phyloP scores from a whole-genome alignment of 2,797 vertebrate species.

The Crax fasciolata region DNA sequence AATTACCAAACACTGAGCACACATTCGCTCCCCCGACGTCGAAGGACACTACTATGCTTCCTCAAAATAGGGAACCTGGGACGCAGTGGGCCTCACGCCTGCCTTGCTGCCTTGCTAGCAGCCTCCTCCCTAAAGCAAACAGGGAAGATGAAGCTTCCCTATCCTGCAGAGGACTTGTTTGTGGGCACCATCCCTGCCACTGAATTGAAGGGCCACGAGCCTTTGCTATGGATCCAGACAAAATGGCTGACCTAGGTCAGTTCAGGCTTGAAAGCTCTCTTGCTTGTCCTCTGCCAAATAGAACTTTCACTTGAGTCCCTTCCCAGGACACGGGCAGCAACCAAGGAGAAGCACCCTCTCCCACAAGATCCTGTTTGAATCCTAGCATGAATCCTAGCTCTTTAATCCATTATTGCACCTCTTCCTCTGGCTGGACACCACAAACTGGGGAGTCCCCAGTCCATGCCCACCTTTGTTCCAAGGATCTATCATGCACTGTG shows the following conservation, averaged over 20 bases:
- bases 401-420: neutral
- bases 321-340: neutral
- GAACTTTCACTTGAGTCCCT: rapidly evolving
- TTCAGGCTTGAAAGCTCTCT: neutral
- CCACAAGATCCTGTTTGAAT: rapidly evolving
- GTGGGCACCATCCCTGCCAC: neutral
- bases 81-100: neutral
- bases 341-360: neutral
- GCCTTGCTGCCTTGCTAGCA: neutral
- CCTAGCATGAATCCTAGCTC: neutral
- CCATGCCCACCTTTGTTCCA: neutral
- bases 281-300: neutral
- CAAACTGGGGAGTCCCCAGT: neutral
- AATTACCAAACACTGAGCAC: rapidly evolving
- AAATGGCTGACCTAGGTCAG: rapidly evolving
- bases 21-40: neutral
- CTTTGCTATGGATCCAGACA: neutral
- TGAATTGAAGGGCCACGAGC: rapidly evolving
- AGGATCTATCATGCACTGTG: neutral
- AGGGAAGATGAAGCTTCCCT: neutral
- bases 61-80: neutral
- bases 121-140: neutral
- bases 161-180: neutral
- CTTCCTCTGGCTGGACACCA: no score
- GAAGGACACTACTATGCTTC: neutral